Percentiles rank a stretch among this genome's conserved stretches.
Evolutionary conservation across 2,113 vertebrate genomes (phyloP).

Genomic region (Puntigrus tetrazona): DNA sequence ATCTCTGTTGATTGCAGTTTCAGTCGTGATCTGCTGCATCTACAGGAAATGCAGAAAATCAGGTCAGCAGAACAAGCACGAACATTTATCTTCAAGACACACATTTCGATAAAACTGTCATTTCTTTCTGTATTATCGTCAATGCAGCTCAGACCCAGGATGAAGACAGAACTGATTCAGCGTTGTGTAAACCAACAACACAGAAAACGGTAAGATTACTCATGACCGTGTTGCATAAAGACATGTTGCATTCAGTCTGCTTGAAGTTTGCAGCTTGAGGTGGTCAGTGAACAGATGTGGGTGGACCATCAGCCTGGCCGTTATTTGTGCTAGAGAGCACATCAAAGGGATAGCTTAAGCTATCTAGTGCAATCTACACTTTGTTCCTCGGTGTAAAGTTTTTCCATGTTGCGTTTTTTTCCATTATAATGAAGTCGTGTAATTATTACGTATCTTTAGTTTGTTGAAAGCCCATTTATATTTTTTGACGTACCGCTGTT

Average conservation of each 20-base stretch:
- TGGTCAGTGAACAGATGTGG: neutral
- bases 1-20: neutral
- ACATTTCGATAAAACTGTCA: too few species aligned
- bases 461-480: neutral
- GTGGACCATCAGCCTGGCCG: neutral
- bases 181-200: too few species aligned
- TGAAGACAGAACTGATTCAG: too few species aligned
- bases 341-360: neutral
- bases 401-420: neutral
- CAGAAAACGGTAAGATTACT: too few species aligned
- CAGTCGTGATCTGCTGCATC: neutral
- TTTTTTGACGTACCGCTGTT: neutral
- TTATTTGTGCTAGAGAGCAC: neutral
- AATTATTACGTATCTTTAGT: neutral
- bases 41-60: neutral
- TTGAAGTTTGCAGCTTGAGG: too few species aligned
- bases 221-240: too few species aligned
- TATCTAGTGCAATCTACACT: neutral
- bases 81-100: too few species aligned
- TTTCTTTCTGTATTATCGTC: too few species aligned
- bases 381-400: neutral
- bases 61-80: too few species aligned
- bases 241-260: too few species aligned
- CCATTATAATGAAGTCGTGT: too few species aligned
- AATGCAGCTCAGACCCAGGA: too few species aligned